Evolutionary conservation across 1,140 invertebrate species (phyloP).

Genomic region (Bombus haemorrhoidalis): DNA sequence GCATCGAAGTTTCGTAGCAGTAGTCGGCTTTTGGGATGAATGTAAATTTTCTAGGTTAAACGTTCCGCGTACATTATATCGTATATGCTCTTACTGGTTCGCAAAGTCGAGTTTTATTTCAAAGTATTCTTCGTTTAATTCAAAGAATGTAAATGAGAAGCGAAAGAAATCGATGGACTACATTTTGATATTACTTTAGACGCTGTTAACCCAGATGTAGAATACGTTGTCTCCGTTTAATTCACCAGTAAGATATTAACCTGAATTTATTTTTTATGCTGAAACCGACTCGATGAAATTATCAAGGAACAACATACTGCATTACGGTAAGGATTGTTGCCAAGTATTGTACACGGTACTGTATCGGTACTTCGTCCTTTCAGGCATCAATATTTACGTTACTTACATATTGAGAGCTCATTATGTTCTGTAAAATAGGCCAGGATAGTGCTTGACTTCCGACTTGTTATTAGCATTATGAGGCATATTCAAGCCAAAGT

Average conservation of each 20-base stretch:
- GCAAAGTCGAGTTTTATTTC: not conserved
- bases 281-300: not conserved
- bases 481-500: not conserved
- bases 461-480: not conserved
- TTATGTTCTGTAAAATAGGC: not conserved
- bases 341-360: not conserved
- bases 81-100: not conserved
- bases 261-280: slow-evolving; percentile 11
- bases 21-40: no score
- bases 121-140: not conserved
- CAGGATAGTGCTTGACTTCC: not conserved
- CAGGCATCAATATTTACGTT: not conserved
- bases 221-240: slow-evolving; percentile 1
- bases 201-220: slow-evolving; percentile 24
- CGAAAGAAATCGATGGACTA: slow-evolving; percentile 27
- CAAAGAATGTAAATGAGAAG: slow-evolving; percentile 1
- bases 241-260: slow-evolving; percentile 18
- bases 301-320: not conserved
- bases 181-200: slow-evolving; percentile 20
- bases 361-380: not conserved
- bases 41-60: not conserved
- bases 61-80: not conserved
- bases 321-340: not conserved
- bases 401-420: not conserved
- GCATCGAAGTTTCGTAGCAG: no score